Percentiles rank a stretch among this genome's conserved stretches.
Conservation (phyloP, 2,888 invertebrate species). For the Ormyrus rosae region DNA sequence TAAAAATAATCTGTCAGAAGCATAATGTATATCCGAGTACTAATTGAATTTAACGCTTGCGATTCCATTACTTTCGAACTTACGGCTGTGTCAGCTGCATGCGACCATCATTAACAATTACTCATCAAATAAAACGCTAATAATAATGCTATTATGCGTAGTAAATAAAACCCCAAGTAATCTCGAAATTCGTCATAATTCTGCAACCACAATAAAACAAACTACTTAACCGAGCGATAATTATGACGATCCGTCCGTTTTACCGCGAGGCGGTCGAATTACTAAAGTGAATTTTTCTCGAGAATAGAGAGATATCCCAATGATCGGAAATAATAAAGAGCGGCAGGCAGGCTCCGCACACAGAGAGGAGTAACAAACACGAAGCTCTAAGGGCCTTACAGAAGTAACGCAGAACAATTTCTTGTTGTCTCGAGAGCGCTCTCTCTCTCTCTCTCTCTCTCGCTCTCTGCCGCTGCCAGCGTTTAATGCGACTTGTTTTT, state of each 20-base stretch:
- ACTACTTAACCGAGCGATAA: slow-evolving; percentile 25
- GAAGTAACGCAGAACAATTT: slow-evolving; percentile 39
- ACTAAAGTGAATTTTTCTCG: background rate
- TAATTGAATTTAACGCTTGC: slow-evolving; percentile 17
- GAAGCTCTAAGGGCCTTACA: slow-evolving; percentile 1
- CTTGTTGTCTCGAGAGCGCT: slow-evolving; percentile 10
- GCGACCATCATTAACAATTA: background rate
- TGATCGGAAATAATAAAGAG: slow-evolving; percentile 28
- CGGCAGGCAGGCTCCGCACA: background rate
- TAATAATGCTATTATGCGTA: background rate
- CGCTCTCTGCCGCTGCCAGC: slow-evolving; percentile 2
- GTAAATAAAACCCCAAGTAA: slow-evolving; percentile 4
- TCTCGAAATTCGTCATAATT: slow-evolving; percentile 10
- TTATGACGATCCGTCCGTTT: slow-evolving; percentile 24
- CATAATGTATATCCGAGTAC: background rate
- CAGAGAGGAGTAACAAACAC: slow-evolving; percentile 18
- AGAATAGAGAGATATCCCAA: slow-evolving; percentile 20
- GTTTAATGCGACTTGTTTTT: slow-evolving; percentile 54
- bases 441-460: background rate
- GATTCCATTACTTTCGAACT: background rate
- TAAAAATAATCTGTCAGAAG: background rate
- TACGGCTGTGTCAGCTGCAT: no score
- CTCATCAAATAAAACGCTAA: slow-evolving; percentile 11
- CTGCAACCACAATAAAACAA: slow-evolving; percentile 9
- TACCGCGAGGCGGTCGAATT: slow-evolving; percentile 23